Percentiles rank a stretch among this genome's conserved stretches.
phyloP scores from a whole-genome alignment of 2,888 invertebrate genomes.

The Rhagonycha fulva region DNA sequence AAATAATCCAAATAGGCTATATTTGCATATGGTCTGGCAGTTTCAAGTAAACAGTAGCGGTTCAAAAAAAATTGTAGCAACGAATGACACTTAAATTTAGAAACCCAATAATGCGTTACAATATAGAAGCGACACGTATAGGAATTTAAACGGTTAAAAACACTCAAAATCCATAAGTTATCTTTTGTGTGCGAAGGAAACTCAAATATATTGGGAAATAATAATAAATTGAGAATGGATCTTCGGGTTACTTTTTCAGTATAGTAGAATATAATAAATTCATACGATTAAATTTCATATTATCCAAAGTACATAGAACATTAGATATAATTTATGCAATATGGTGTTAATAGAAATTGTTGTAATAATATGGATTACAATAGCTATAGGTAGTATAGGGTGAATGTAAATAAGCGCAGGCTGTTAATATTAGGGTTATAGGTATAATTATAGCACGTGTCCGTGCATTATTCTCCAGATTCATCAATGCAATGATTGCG shows the following conservation, averaged over 20 bases:
- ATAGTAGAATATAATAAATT: not conserved
- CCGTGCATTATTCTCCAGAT: slow-evolving; percentile 43
- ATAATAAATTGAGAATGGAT: not conserved
- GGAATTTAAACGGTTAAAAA: not conserved
- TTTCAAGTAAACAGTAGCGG: not conserved
- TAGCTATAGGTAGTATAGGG: not conserved
- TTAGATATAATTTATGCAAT: not conserved
- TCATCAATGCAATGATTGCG: slow-evolving; percentile 44
- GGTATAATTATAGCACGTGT: slow-evolving; percentile 43
- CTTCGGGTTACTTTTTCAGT: not conserved
- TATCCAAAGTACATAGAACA: not conserved
- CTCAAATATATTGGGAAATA: not conserved
- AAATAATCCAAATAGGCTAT: not conserved
- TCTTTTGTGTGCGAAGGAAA: not conserved
- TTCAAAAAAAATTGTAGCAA: not conserved
- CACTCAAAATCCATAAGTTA: not conserved
- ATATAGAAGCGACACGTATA: not conserved
- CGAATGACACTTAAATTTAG: not conserved
- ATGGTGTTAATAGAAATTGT: not conserved
- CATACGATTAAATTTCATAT: not conserved
- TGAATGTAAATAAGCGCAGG: slow-evolving; percentile 1
- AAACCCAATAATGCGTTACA: not conserved
- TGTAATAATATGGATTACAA: not conserved
- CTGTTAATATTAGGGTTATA: slow-evolving; percentile 31
- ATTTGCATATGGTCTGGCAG: not conserved